These are phyloP conservation scores for Mustela lutreola DNA, from an alignment of 2,113 vertebrate species.

Conservation along the genomic window DNA sequence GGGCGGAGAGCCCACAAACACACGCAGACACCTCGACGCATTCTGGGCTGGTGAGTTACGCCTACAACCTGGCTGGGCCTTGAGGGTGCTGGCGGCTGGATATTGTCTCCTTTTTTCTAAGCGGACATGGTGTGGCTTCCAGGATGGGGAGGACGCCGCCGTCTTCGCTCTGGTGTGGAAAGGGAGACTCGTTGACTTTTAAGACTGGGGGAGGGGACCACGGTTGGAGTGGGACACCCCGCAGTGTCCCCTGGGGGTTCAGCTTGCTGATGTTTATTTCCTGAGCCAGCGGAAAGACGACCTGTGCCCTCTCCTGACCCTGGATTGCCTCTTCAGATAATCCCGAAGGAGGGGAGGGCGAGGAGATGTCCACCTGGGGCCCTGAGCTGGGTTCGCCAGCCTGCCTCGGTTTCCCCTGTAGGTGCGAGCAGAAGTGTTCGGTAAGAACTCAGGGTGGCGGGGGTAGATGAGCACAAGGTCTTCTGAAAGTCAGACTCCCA, in stretches of 20 bases:
- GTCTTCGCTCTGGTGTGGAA: not conserved
- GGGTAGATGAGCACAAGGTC: constrained; percentile 51
- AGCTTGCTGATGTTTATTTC: not conserved
- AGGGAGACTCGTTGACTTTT: not conserved
- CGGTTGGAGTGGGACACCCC: not conserved
- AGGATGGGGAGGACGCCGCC: not conserved
- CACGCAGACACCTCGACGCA: rapidly evolving
- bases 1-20: not conserved
- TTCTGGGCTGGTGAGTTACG: not conserved
- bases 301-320: too few relatives aligned
- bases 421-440: not conserved
- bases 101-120: not conserved
- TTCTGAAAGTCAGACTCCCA: constrained; percentile 56
- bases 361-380: not conserved
- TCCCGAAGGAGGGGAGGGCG: not conserved
- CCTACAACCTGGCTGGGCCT: not conserved
- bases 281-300: not conserved
- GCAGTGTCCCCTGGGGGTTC: not conserved
- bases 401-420: not conserved
- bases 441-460: not conserved
- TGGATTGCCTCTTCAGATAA: not conserved
- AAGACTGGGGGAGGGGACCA: not conserved
- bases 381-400: not conserved
- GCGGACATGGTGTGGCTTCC: not conserved
- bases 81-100: not conserved